Percentiles rank a stretch among this genome's conserved stretches.
These are phyloP conservation scores for Charanyca ferruginea DNA, from an alignment of 2,888 invertebrate species.

Conservation along the genomic window DNA sequence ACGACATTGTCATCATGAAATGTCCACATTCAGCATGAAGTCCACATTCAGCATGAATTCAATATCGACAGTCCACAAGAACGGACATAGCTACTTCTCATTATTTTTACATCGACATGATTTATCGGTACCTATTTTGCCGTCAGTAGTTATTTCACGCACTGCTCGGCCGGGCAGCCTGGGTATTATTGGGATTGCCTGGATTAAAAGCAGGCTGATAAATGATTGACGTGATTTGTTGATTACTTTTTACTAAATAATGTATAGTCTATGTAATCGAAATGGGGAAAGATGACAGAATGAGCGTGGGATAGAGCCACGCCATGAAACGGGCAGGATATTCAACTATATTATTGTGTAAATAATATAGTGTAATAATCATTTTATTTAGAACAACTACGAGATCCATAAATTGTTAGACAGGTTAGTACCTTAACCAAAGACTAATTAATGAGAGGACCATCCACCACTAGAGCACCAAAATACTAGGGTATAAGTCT, in stretches of 20 bases:
- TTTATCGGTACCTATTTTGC: conserved; percentile 45
- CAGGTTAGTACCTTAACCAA: too few relatives aligned
- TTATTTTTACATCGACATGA: conserved; percentile 43
- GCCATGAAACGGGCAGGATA: conserved; percentile 2
- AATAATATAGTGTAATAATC: too few relatives aligned
- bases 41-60: conserved; percentile 28
- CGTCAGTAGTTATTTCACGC: conserved; percentile 37
- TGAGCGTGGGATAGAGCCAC: conserved; percentile 18
- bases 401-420: too few relatives aligned
- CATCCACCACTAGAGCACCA: too few relatives aligned
- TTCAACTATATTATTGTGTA: too few relatives aligned
- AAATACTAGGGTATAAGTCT: too few relatives aligned
- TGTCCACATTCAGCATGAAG: conserved; percentile 28
- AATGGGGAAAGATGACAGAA: conserved; percentile 16
- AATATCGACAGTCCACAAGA: conserved; percentile 43
- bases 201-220: conserved; percentile 25
- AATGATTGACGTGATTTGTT: conserved; percentile 41
- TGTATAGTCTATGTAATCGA: conserved; percentile 32
- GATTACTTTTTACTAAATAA: conserved; percentile 29
- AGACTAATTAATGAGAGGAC: too few relatives aligned
- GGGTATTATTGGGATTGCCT: conserved; percentile 25
- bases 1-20: conserved; percentile 12
- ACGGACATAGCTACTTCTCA: conserved; percentile 20
- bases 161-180: too few relatives aligned
- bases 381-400: too few relatives aligned